Percentiles rank a stretch among this genome's conserved stretches.
Evolutionary conservation across 2,888 invertebrate species (phyloP).

Genomic region (Pollenia amentaria): DNA sequence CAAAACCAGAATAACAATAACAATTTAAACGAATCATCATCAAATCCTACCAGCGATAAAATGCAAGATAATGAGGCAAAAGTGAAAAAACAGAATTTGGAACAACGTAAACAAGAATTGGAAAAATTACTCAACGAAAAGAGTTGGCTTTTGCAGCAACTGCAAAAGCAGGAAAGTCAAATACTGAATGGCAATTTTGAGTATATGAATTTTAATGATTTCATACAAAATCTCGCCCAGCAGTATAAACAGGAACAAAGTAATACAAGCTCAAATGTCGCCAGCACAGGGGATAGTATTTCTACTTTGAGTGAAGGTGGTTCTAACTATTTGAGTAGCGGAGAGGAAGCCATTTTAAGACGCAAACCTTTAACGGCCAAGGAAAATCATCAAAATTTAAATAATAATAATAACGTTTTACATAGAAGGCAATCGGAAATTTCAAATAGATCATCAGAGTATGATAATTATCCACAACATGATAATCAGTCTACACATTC

Average conservation of each 20-base stretch:
- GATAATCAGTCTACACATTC: slow-evolving; percentile 64
- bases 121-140: slow-evolving; percentile 84
- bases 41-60: slow-evolving; percentile 45
- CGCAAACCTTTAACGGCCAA: slow-evolving; percentile 80
- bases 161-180: slow-evolving; percentile 83
- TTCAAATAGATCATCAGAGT: slow-evolving; percentile 82
- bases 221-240: slow-evolving; percentile 79
- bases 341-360: slow-evolving; percentile 77
- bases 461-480: slow-evolving; percentile 79
- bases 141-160: slow-evolving; percentile 83
- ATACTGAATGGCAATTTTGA: slow-evolving; percentile 83
- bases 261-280: slow-evolving; percentile 24
- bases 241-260: slow-evolving; percentile 80
- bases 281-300: slow-evolving; percentile 36
- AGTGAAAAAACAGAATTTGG: slow-evolving; percentile 80
- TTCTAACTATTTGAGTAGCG: slow-evolving; percentile 49
- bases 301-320: slow-evolving; percentile 66
- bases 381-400: slow-evolving; percentile 75
- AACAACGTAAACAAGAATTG: slow-evolving; percentile 81
- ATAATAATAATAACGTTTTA: slow-evolving; percentile 73
- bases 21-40: slow-evolving; percentile 45
- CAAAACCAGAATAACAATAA: slow-evolving; percentile 49
- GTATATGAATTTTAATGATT: slow-evolving; percentile 81
- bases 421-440: slow-evolving; percentile 81
- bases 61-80: slow-evolving; percentile 76